Evolutionary conservation across 2,888 invertebrate genomes (phyloP).

Genomic region (Steinernema scapterisci): DNA sequence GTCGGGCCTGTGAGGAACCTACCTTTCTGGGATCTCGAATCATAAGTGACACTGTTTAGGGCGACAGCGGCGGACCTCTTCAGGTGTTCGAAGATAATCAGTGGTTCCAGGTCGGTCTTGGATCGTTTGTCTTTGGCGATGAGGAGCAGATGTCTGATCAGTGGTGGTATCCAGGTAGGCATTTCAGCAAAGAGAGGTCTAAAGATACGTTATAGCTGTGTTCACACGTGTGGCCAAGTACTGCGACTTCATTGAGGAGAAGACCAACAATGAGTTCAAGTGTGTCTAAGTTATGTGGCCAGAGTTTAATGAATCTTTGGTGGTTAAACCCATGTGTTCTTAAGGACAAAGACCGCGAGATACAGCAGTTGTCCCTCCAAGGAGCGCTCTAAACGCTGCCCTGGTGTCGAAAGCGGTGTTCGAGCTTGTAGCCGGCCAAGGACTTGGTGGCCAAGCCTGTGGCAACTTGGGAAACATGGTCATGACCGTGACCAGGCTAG

Average conservation of each 20-base stretch:
- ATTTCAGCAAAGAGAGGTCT: neutral
- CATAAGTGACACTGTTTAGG: neutral
- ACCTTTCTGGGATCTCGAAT: too few species aligned
- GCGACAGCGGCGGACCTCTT: conserved; percentile 1
- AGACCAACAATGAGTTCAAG: neutral
- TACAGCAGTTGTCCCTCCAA: too few species aligned
- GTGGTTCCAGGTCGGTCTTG: neutral
- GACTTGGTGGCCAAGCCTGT: too few species aligned
- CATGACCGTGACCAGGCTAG: too few species aligned
- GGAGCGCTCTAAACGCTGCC: too few species aligned
- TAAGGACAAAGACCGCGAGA: too few species aligned
- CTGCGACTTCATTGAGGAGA: neutral
- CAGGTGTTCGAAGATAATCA: neutral
- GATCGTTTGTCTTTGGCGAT: neutral
- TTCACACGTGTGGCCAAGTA: neutral
- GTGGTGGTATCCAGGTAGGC: neutral
- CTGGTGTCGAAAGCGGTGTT: too few species aligned
- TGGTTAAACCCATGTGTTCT: too few species aligned
- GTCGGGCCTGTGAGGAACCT: neutral
- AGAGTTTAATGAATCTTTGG: too few species aligned
- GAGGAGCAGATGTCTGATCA: neutral
- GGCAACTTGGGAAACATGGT: too few species aligned
- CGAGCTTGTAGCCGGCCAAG: too few species aligned
- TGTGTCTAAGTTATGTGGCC: too few species aligned
- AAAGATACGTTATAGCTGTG: neutral